Evolutionary conservation across 2,888 invertebrate genomes (phyloP), one percentile per base, ranked within the genome.

Genomic region (Neoaliturus tenellus): DNA sequence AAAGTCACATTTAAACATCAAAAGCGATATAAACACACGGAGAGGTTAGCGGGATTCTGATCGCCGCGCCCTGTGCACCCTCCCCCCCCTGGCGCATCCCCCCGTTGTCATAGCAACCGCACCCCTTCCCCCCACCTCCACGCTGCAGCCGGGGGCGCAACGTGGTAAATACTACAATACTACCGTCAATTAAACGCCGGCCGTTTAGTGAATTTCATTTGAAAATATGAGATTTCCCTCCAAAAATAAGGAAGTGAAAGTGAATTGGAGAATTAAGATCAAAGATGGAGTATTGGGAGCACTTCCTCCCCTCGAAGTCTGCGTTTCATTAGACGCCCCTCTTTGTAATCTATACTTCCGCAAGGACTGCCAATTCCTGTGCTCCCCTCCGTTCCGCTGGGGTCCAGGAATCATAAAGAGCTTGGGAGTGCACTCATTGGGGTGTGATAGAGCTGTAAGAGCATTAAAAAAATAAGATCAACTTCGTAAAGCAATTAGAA

Each of bases 51-150:
- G 44, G 35, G 23, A 41, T 28, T 62, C 17, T 44, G 80, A 58
- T 69, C 78, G 58, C 82, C 81, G 84, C 62, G 25, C 71, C 71
- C 75, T 71, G 17, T 33, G 73, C 51, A 12, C 69, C 51, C 71
- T 44, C 33, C 80, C 48, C 69, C 62, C 69, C 48, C 67, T 58
- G 69, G 67, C 62, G 62, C 81, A 81, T 58, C 69, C 71, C 58
- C 82, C 17, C 73, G 83, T 88, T 88, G 71, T 88, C 88, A 86
- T 89, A 89, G 80, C 89, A 48, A 80, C 82, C 39, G 78, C 84
- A 69, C 39, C 75, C 82, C 55, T 78, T 25, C 35, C 51, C 81
- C 51, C 81, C 67, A 23, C 69, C 23, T 23, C 55, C 17, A 8
- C 69, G 6, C 28, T 73, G 12, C 62, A 71, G 33, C 41, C 23